A percentile compares a stretch with the other conserved stretches of the same genome.
These are phyloP conservation scores for Hymenopus coronatus DNA, from an alignment of 2,888 invertebrate species.

Conservation along the genomic window DNA sequence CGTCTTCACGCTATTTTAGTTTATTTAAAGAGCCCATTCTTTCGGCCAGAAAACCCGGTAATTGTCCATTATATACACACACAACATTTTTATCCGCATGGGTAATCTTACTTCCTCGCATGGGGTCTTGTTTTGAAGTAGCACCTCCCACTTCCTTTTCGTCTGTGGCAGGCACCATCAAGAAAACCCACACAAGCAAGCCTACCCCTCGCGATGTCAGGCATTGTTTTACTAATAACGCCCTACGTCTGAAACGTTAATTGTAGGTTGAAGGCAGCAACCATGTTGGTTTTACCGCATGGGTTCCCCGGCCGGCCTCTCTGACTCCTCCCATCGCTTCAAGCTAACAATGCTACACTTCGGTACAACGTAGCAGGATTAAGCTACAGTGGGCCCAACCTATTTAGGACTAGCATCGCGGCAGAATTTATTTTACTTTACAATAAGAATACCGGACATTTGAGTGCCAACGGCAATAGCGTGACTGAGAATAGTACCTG, in stretches of 20 bases:
- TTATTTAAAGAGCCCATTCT: background rate
- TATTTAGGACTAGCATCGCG: background rate
- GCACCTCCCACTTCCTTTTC: constrained; percentile 7
- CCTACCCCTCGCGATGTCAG: constrained; percentile 4
- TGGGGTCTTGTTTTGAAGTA: background rate
- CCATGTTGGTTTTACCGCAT: constrained; percentile 20
- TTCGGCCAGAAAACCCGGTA: background rate
- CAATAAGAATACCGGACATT: no score
- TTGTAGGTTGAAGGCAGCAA: constrained; percentile 4
- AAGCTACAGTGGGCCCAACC: background rate
- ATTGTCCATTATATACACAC: constrained; percentile 17
- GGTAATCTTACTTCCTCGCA: constrained; percentile 11
- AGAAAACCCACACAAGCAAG: constrained; percentile 15
- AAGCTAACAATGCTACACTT: background rate
- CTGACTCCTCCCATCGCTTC: constrained; percentile 3
- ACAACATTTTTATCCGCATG: constrained; percentile 9
- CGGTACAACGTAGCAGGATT: background rate
- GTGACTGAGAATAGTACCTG: no score
- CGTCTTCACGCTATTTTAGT: background rate
- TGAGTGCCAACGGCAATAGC: no score
- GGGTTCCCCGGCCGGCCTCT: background rate
- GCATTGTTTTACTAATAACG: constrained; percentile 20
- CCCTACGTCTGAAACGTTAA: constrained; percentile 17
- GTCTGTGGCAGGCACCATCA: background rate
- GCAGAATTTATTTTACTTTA: no score